Percentiles rank a stretch among this genome's conserved stretches.
phyloP scores from a whole-genome alignment of 2,888 invertebrate genomes.

The Lissocephala sabroskyi region DNA sequence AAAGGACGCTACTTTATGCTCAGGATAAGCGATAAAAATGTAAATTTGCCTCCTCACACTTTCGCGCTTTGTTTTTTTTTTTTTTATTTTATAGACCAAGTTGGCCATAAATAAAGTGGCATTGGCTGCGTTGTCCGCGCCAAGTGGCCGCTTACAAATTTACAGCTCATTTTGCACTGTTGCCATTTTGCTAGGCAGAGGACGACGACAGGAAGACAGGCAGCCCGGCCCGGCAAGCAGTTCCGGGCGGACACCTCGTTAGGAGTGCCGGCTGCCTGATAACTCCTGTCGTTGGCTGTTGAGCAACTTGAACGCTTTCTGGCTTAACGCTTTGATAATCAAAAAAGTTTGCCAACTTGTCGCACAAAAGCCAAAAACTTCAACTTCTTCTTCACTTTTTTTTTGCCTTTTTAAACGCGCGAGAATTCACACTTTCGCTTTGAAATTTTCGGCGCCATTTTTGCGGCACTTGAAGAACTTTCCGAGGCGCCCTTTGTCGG shows the following conservation, averaged over 20 bases:
- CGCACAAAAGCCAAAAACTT: constrained; percentile 52
- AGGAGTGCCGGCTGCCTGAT: constrained; percentile 4
- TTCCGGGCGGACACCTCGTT: no score
- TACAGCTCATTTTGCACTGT: constrained; percentile 54
- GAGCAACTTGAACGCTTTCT: constrained; percentile 52
- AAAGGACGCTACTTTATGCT: constrained; percentile 98
- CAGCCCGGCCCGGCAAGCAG: constrained; percentile 9
- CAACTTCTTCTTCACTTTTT: constrained; percentile 32
- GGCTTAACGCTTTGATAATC: constrained; percentile 63
- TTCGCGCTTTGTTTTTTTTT: background rate
- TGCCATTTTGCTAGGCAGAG: constrained; percentile 38
- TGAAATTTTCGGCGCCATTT: no score
- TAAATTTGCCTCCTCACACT: constrained; percentile 74
- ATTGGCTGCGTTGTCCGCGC: constrained; percentile 23
- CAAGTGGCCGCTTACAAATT: constrained; percentile 55
- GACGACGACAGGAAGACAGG: constrained; percentile 9
- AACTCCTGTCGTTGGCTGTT: constrained; percentile 18
- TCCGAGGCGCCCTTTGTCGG: constrained; percentile 39
- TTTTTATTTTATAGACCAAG: no score
- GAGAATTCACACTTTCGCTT: constrained; percentile 48
- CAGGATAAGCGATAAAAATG: constrained; percentile 95
- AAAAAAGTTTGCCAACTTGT: constrained; percentile 58
- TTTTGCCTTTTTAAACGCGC: constrained; percentile 19
- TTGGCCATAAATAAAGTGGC: background rate
- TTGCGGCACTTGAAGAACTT: constrained; percentile 5